A percentile compares a stretch with the other conserved stretches of the same genome.
These are phyloP conservation scores for Pristionchus entomophagus DNA, from an alignment of 2,888 invertebrate genomes.

Conservation along the genomic window DNA sequence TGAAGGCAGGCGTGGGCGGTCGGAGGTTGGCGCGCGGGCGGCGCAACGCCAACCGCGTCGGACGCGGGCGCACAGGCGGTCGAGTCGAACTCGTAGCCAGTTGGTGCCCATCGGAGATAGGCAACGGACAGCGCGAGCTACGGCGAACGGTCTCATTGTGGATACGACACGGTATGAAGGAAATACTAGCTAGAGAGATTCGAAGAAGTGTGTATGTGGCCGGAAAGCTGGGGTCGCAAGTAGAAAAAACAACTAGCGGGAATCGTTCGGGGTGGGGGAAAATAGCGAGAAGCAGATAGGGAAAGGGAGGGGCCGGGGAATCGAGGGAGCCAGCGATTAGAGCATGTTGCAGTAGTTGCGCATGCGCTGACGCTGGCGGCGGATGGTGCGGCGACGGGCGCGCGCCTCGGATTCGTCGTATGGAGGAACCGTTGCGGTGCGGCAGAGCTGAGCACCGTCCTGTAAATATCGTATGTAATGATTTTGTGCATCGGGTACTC, in stretches of 20 bases:
- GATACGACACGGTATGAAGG: background rate
- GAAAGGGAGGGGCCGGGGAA: conserved; percentile 17
- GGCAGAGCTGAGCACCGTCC: conserved; percentile 47
- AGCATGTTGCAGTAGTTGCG: conserved; percentile 50
- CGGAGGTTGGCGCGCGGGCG: background rate
- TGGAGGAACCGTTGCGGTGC: conserved; percentile 29
- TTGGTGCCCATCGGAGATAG: background rate
- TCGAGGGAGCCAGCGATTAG: conserved; percentile 16
- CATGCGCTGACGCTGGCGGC: conserved; percentile 47
- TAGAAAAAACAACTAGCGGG: background rate
- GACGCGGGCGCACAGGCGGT: background rate
- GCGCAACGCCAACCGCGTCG: background rate
- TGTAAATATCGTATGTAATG: background rate
- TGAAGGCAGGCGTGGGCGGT: background rate
- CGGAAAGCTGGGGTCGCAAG: background rate
- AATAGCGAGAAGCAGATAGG: background rate
- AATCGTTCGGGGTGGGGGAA: conserved; percentile 39
- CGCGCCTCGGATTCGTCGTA: conserved; percentile 44
- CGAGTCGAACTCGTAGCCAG: background rate
- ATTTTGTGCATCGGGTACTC: too few species aligned
- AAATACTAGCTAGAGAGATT: conserved; percentile 32
- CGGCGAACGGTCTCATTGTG: background rate
- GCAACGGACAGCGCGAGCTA: background rate
- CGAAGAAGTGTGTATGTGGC: background rate
- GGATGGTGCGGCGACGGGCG: conserved; percentile 46